Conservation (phyloP, 2,888 invertebrate genomes). For the Mythimna pallens region DNA sequence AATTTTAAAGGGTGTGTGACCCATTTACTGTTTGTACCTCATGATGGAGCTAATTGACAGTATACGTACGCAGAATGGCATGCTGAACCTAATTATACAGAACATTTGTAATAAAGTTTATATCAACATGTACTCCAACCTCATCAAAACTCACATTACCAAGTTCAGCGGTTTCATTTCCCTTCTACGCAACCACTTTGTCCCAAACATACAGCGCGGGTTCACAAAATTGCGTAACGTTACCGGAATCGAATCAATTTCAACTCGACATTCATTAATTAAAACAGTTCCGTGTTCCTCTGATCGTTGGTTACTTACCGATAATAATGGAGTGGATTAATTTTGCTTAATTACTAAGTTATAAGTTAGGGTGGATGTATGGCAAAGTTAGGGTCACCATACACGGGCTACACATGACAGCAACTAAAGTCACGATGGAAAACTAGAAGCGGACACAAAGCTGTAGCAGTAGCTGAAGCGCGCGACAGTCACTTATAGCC, state of each 20-base stretch:
- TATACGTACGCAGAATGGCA: too few species aligned
- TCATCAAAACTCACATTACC: neutral
- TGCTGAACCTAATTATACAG: neutral
- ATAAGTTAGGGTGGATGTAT: neutral
- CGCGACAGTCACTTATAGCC: too few species aligned
- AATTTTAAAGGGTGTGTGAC: too few species aligned
- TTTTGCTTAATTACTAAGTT: conserved; percentile 33
- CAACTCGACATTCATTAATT: conserved; percentile 76
- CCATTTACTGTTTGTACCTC: too few species aligned
- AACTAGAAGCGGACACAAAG: too few species aligned
- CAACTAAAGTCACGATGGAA: too few species aligned
- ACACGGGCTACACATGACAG: too few species aligned
- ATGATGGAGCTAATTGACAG: too few species aligned
- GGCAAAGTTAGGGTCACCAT: too few species aligned
- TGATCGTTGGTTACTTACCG: conserved; percentile 72
- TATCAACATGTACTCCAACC: neutral
- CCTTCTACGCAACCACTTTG: conserved; percentile 5
- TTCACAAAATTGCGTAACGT: conserved; percentile 73
- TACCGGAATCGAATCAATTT: conserved; percentile 79
- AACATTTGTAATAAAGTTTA: neutral
- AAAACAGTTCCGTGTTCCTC: conserved; percentile 71
- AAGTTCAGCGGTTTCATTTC: conserved; percentile 26
- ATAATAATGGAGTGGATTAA: conserved; percentile 63
- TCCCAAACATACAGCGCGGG: conserved; percentile 23
- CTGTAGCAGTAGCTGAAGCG: too few species aligned